Evolutionary conservation across 2,797 vertebrate species (phyloP).

Genomic region (Apogon hyalosoma): DNA sequence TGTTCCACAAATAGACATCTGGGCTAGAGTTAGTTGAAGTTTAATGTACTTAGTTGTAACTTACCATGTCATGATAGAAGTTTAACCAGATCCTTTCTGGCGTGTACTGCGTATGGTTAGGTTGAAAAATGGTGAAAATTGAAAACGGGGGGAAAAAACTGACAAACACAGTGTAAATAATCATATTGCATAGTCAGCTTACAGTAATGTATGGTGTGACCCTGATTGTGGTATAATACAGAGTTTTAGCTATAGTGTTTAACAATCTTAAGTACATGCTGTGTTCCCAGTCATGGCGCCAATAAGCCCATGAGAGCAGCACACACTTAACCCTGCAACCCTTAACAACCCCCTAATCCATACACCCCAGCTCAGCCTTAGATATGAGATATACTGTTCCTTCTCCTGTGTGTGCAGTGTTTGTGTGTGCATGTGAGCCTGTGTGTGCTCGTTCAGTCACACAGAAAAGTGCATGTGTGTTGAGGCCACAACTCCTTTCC

Average conservation of each 20-base stretch:
- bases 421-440: constrained; percentile 10
- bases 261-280: constrained; percentile 61
- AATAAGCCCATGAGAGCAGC: constrained; percentile 60
- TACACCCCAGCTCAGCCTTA: constrained; percentile 36
- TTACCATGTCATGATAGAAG: no score
- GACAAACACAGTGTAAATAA: constrained; percentile 28
- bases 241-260: constrained; percentile 42
- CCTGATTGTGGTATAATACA: constrained; percentile 48
- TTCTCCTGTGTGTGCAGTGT: constrained; percentile 19
- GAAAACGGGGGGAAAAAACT: no score
- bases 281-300: constrained; percentile 56
- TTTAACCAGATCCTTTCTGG: no score
- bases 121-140: no score
- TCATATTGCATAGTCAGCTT: constrained; percentile 32
- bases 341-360: constrained; percentile 50
- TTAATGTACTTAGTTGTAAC: no score
- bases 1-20: no score
- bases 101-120: no score
- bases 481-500: constrained; percentile 27
- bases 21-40: no score
- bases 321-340: constrained; percentile 60
- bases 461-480: constrained; percentile 26
- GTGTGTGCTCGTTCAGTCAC: constrained; percentile 25
- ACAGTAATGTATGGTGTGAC: constrained; percentile 44
- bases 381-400: constrained; percentile 52